Base-by-base conservation (phyloP, 2,797 vertebrate species). In the Philypnodon macrostomus region DNA sequence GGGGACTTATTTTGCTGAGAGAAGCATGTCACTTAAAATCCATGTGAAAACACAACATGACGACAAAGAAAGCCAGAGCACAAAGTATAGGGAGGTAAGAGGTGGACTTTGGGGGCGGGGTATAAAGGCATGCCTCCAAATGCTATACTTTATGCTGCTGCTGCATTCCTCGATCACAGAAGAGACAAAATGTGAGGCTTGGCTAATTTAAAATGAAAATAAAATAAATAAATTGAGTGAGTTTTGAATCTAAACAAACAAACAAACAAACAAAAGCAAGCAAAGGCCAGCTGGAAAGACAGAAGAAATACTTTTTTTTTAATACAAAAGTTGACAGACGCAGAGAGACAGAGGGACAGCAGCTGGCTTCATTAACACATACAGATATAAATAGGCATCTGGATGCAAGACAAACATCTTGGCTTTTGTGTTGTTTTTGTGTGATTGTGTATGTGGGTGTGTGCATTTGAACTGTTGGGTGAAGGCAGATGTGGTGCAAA, bases 401-500 rank as follows among this genome's bases (percentile, higher is more conserved):
- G 88, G 90, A 96, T 93, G 93, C 91, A 97, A 92, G 91, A 91
- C 88, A 90, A 90, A 92, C 91, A 91, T 85, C 90, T 77, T 42
- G 5, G 44, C 6, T 57, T 47, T 60, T 66, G 54, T 35, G 24
- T 26, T 13, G 15, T 41, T 24, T 62, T 38, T 55, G 49, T 63
- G 49, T 47, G 49, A 48, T 34, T 29, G 26, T 33, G 19, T 53
- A 27, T 32, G n/a, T 36, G n/a, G 37, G 4, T 21, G 17, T 23
- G 23, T 56, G 27, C 24, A 38, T 48, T 35, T 63, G 24, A 12
- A 29, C 14, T 19, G 21, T 40, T 7, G n/a, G n/a, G n/a, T n/a
- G n/a, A 14, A 14, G 13, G 23, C 7, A 26, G 37, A 41, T 26
- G 15, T 16, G 39, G 15, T 26, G 23, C 21, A 27, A 41, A 41